Base-by-base conservation (phyloP, 1,140 invertebrate genomes). In the Micrasema minimum region DNA sequence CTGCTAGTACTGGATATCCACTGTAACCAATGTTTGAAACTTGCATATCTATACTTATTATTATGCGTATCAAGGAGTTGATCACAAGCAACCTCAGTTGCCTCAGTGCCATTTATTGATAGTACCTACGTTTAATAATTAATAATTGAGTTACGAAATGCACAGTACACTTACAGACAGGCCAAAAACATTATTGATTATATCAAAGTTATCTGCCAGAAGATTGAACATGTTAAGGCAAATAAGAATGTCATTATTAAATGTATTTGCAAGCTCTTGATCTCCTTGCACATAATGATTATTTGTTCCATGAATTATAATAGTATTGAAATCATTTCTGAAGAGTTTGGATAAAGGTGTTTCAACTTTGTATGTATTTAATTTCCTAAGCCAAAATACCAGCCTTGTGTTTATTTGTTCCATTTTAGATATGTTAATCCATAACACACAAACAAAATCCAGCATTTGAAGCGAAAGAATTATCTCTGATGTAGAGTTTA, bases 151-250 rank as follows among this genome's bases (percentile, higher is more conserved):
- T n/a, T n/a, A n/a, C n/a, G n/a, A n/a, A n/a, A n/a, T n/a, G n/a
- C n/a, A n/a, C n/a, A n/a, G n/a, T 55, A 43, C 31, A 65, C 45
- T 66, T 68, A 74, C 72, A 5, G 65, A 55, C 26, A 64, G 55
- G 9, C 72, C 72, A 37, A 64, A 74, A 14, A 66, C 51, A 31
- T 53, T 38, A 35, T 74, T 74, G 14, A 74, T 53, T 23, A 71
- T 71, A 45, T 64, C n/a, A 41, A 74, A 55, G 31, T 74, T 74
- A 16, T 74, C 69, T 23, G 72, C 69, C n/a, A 74, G 66, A 41
- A 48, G n/a, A 46, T 74, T 69, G 55, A 71, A 74, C 22, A 71
- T 61, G 23, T 68, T 71, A 64, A 71, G 71, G 2, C 64, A 41
- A 23, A 50, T 48, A 14, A 74, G 45, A 46, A 74, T 50, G 18